These are phyloP conservation scores for Sycophila sp. DNA, from an alignment of 1,140 invertebrate genomes.

Conservation along the genomic window DNA sequence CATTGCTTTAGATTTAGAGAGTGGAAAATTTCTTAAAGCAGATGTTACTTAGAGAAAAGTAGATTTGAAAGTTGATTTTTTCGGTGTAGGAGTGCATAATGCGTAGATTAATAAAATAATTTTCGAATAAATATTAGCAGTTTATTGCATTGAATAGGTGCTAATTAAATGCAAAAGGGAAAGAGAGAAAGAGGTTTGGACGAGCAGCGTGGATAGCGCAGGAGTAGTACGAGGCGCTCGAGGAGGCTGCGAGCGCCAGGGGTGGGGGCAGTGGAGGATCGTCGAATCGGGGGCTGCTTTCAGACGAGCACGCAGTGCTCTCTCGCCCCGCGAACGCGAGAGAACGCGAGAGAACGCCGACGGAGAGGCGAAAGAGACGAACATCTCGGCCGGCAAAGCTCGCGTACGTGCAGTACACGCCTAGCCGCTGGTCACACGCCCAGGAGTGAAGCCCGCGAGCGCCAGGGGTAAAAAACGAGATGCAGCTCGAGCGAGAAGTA, in stretches of 20 bases:
- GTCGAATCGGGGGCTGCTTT: constrained; percentile 52
- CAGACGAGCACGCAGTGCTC: constrained; percentile 53
- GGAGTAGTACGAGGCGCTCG: neutral
- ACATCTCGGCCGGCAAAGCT: neutral
- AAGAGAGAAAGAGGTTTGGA: neutral
- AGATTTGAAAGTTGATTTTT: too few relatives aligned
- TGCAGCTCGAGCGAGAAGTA: too few relatives aligned
- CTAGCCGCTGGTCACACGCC: neutral
- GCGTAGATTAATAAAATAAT: too few relatives aligned
- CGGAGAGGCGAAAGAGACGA: neutral
- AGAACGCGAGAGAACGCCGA: constrained; percentile 39
- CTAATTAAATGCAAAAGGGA: too few relatives aligned
- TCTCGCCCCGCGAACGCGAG: constrained; percentile 51
- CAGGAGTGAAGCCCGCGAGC: neutral
- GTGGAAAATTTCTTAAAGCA: too few relatives aligned
- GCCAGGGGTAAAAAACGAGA: neutral
- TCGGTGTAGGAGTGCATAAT: too few relatives aligned
- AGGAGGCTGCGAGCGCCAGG: constrained; percentile 13
- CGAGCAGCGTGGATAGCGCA: neutral
- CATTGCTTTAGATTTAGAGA: too few relatives aligned
- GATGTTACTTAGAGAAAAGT: too few relatives aligned
- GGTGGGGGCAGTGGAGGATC: constrained; percentile 19
- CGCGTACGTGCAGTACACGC: neutral
- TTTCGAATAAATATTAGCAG: too few relatives aligned
- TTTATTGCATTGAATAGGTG: too few relatives aligned